These are phyloP conservation scores for Acinonyx jubatus DNA, from an alignment of 2,113 vertebrate species.

Conservation along the genomic window DNA sequence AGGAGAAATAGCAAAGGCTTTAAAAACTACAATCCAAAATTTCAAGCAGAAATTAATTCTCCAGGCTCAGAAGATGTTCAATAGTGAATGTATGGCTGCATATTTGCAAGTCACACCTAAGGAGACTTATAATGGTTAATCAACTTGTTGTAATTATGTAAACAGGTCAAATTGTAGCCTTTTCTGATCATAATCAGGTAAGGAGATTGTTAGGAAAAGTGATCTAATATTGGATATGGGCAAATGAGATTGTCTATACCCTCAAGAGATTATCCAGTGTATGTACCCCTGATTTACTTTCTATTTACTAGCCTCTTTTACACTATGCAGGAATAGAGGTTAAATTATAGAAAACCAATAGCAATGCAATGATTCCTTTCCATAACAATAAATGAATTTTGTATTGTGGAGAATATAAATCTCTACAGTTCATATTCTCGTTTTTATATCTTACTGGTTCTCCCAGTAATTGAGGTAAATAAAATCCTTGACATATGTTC, in stretches of 20 bases:
- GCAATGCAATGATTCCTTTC: background rate
- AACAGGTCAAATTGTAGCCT: background rate
- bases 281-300: background rate
- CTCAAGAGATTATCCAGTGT: background rate
- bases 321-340: background rate
- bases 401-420: slow-evolving; percentile 15
- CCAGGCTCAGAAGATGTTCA: slow-evolving; percentile 13
- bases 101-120: slow-evolving; percentile 42
- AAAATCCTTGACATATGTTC: slow-evolving; percentile 17
- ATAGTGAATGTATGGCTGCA: background rate
- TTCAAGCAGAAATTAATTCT: slow-evolving; percentile 40
- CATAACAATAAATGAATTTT: slow-evolving; percentile 26
- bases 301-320: background rate
- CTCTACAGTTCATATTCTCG: slow-evolving; percentile 22
- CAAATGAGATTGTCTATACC: slow-evolving; percentile 20
- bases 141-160: slow-evolving; percentile 18
- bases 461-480: slow-evolving; percentile 26
- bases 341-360: slow-evolving; percentile 46
- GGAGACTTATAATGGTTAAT: background rate
- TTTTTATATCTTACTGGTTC: slow-evolving; percentile 36
- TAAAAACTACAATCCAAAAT: slow-evolving; percentile 15
- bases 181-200: background rate
- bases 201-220: slow-evolving; percentile 10
- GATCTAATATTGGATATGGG: slow-evolving; percentile 16
- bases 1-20: background rate